These are phyloP conservation scores for Muscicapa striata DNA, from an alignment of 2,797 vertebrate genomes.

Conservation along the genomic window DNA sequence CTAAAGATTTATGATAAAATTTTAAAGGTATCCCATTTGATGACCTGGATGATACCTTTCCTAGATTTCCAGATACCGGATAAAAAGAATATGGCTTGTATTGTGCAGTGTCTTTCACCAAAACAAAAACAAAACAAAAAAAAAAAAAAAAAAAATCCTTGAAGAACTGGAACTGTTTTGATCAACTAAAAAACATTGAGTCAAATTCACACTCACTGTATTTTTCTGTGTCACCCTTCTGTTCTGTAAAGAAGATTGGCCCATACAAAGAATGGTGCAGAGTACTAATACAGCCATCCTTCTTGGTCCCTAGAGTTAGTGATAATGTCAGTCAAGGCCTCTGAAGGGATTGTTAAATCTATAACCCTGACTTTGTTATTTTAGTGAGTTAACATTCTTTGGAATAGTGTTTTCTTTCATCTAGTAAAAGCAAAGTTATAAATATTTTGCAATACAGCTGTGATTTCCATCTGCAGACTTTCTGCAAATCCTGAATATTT, in stretches of 20 bases:
- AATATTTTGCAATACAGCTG: constrained; percentile 12
- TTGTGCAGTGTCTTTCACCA: not conserved
- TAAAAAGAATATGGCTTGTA: not conserved
- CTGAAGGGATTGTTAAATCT: constrained; percentile 15
- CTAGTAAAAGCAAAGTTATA: not conserved
- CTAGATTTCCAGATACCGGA: not conserved
- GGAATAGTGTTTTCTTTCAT: not conserved
- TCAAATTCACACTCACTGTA: not conserved
- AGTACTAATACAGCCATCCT: not conserved
- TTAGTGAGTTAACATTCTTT: not conserved
- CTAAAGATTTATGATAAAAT: not conserved
- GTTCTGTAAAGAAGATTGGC: not conserved
- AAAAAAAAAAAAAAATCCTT: not conserved
- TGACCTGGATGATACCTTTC: not conserved
- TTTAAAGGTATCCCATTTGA: not conserved
- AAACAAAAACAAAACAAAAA: not conserved
- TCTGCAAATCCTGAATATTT: not conserved
- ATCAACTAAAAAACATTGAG: not conserved
- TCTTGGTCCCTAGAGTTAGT: not conserved
- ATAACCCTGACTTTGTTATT: not conserved
- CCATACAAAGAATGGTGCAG: not conserved
- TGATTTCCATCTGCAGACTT: constrained; percentile 2
- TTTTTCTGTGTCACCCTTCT: not conserved
- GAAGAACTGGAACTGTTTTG: not conserved
- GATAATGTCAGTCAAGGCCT: not conserved